These are phyloP conservation scores for Globicephala melas DNA, from an alignment of 2,113 vertebrate genomes.

Conservation along the genomic window DNA sequence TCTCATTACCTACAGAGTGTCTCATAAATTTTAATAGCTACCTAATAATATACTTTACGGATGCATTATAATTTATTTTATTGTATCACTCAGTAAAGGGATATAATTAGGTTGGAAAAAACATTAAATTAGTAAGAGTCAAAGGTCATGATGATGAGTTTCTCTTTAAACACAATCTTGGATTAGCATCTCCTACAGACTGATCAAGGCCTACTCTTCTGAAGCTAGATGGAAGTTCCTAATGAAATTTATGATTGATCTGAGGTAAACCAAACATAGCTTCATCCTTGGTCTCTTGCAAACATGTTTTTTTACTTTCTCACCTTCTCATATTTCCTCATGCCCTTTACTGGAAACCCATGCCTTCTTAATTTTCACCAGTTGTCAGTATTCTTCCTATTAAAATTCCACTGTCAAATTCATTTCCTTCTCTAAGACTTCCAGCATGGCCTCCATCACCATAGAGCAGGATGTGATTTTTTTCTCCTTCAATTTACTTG, in stretches of 20 bases:
- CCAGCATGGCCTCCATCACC: neutral
- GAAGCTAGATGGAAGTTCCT: neutral
- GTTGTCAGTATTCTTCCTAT: neutral
- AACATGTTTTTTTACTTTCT: neutral
- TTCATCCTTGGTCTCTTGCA: neutral
- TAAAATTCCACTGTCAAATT: neutral
- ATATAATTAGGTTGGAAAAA: neutral
- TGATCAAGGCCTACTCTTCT: neutral
- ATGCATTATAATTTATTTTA: neutral
- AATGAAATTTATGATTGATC: neutral
- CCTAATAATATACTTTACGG: neutral
- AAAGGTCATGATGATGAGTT: neutral
- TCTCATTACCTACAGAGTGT: neutral
- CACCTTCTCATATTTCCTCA: neutral
- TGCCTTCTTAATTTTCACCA: neutral
- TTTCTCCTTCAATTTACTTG: neutral
- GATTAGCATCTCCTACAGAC: neutral
- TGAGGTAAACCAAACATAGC: neutral
- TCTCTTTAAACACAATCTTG: neutral
- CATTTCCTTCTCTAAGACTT: neutral
- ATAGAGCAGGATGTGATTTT: neutral
- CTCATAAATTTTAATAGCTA: neutral
- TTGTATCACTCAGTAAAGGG: neutral
- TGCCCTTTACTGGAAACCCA: neutral
- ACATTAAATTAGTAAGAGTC: neutral